Percentiles rank a stretch among this genome's conserved stretches.
Evolutionary conservation across 2,113 vertebrate genomes (phyloP).

Genomic region (Haemorhous mexicanus): DNA sequence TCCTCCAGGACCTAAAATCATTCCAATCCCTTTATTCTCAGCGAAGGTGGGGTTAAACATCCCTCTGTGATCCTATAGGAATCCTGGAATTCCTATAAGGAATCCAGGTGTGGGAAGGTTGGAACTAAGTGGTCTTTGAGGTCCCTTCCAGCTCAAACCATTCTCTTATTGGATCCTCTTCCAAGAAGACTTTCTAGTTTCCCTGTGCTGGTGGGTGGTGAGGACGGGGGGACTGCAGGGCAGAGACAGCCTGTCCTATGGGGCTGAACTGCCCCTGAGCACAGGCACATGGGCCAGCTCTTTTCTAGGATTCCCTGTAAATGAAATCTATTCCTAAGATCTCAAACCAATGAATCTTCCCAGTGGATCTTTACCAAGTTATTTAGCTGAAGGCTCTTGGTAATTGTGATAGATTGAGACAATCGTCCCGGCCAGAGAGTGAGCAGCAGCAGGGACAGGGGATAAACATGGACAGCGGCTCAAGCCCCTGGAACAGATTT

Average conservation of each 20-base stretch:
- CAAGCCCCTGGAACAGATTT: slow-evolving; percentile 4
- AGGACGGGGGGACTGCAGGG: background rate
- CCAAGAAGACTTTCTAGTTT: background rate
- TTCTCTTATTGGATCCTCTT: background rate
- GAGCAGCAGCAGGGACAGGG: slow-evolving; percentile 22
- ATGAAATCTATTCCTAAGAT: slow-evolving; percentile 58
- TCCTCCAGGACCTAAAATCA: background rate
- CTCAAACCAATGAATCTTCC: slow-evolving; percentile 55
- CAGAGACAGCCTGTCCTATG: background rate
- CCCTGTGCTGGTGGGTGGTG: background rate
- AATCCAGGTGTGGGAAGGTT: background rate
- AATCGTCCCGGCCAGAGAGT: slow-evolving; percentile 23
- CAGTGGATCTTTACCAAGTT: slow-evolving; percentile 50
- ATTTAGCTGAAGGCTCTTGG: slow-evolving; percentile 49
- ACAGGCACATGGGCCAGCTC: background rate
- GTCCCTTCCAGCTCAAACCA: background rate
- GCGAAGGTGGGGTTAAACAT: background rate
- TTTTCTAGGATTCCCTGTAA: background rate
- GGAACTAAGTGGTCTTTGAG: no score
- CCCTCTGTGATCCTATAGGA: background rate
- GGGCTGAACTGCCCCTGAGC: background rate
- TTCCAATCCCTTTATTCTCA: background rate
- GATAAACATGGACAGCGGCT: background rate
- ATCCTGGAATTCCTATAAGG: rapidly evolving
- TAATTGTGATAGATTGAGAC: slow-evolving; percentile 67